Evolutionary conservation across 2,888 invertebrate species (phyloP), one percentile per base, ranked within the genome.

Genomic region (Creontiades dilutus): DNA sequence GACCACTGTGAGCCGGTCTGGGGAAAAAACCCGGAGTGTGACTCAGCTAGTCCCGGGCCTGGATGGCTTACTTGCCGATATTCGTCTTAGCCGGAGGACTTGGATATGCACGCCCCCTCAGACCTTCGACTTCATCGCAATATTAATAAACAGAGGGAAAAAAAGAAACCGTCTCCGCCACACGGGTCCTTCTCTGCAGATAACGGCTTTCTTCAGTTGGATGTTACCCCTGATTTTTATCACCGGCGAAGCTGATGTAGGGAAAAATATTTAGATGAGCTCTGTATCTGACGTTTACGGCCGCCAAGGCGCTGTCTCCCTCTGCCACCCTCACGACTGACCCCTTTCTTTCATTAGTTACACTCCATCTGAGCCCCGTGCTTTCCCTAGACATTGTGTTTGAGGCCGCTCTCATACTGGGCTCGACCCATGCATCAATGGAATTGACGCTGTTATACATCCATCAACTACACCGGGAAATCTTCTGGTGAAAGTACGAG

Each of bases 211-310:
- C 68, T 23, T 68, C 19, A 27, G 19, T 23, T 7, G n/a, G 57
- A 57, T 68, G 68, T 68, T 68, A 68, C 68, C 68, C 68, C 68
- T 68, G 68, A 68, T 68, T 68, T 68, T 68, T 68, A 68, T 68
- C 68, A 68, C 68, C 23, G 23, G 68, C 68, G 68, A 27, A 68
- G 68, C 68, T 68, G 68, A 68, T 68, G 85, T 57, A 85, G 57
- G 85, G 85, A 55, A 57, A 85, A 85, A 85, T 85, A 85, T 85
- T 85, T 85, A 85, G 85, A 85, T 85, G 85, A 85, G 85, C 28
- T 19, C 85, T 85, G 85, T 28, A 5, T n/a, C 57, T 85, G 85
- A 85, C 85, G 28, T 85, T 85, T 55, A 85, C 85, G 52, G 85
- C 85, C 23, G 23, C 11, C 23, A 19, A 68, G 27, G 68, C 23